Base-by-base conservation (phyloP, 1,140 invertebrate genomes). In the Hermetia illucens region DNA sequence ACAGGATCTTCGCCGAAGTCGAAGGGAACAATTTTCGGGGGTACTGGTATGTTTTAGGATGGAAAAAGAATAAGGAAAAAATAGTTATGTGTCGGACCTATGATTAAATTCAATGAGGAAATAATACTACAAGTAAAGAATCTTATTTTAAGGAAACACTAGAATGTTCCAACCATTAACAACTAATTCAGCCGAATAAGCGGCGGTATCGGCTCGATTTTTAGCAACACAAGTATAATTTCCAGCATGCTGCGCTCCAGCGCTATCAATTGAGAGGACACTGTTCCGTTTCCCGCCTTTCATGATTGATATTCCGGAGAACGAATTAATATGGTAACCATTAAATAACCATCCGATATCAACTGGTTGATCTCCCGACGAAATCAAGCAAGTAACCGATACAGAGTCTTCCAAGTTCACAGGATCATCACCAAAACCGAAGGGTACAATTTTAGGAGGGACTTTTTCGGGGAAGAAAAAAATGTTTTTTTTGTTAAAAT, bases 271-370 rank as follows among this genome's bases (percentile, higher is more conserved):
- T 46, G 70, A 75, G 34, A 84, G 64, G 50, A 75, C 70, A 54
- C 69, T 75, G 60, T 72, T 74, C 44, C 62, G 17, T 38, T 38
- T 36, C 3, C 59, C 59, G 25, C 47, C 65, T 68, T 71, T 55
- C 46, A 58, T 51, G 56, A 78, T 53, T 42, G 53, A 52, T 12
- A 51, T 43, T 2, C 51, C 45, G 24, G 31, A 24, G n/a, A 45
- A 35, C 18, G 36, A 33, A 10, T 41, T 31, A 10, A 49, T 35
- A 17, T 27, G 48, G 41, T 63, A 43, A 10, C 75, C 70, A 39
- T 82, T 78, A 45, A 79, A 70, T 47, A 65, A 68, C 81, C 82
- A 85, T 21, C 63, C 66, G 35, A 79, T 73, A 39, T 68, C 66
- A 24, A 81, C 63, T 16, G 78, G 77, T 39, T 65, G 49, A 58